phyloP scores from a whole-genome alignment of 2,888 invertebrate species.

The Pollenia labialis region DNA sequence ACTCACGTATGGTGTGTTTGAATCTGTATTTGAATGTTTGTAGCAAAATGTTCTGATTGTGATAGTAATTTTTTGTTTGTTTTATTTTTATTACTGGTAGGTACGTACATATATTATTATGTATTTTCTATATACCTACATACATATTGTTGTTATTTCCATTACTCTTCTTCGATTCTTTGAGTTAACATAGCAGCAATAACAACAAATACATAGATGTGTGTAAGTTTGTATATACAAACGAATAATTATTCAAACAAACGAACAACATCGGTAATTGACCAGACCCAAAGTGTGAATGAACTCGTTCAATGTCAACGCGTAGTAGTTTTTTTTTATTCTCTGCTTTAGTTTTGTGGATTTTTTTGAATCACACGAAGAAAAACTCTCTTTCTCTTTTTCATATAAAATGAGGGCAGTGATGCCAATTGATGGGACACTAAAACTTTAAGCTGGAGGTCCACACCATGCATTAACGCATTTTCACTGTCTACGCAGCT shows the following conservation, averaged over 20 bases:
- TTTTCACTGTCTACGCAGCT: too few species aligned
- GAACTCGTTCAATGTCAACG: constrained; percentile 85
- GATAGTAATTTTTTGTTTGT: constrained; percentile 32
- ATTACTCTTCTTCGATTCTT: constrained; percentile 27
- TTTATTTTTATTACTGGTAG: constrained; percentile 55
- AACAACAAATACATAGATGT: constrained; percentile 17
- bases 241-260: constrained; percentile 17
- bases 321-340: constrained; percentile 64
- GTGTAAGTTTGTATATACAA: neutral
- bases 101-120: constrained; percentile 27
- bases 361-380: constrained; percentile 14
- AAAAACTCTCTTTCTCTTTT: constrained; percentile 16
- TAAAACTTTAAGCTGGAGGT: too few species aligned
- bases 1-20: neutral
- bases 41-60: constrained; percentile 33
- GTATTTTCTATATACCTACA: neutral
- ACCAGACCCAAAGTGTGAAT: constrained; percentile 83
- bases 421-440: too few species aligned
- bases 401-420: neutral
- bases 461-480: too few species aligned
- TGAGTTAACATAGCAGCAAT: constrained; percentile 9
- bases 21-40: neutral
- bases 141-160: constrained; percentile 39
- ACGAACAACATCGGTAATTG: constrained; percentile 77
- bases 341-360: neutral